phyloP scores from a whole-genome alignment of 1,140 invertebrate species.

The Pseudoatta argentina region DNA sequence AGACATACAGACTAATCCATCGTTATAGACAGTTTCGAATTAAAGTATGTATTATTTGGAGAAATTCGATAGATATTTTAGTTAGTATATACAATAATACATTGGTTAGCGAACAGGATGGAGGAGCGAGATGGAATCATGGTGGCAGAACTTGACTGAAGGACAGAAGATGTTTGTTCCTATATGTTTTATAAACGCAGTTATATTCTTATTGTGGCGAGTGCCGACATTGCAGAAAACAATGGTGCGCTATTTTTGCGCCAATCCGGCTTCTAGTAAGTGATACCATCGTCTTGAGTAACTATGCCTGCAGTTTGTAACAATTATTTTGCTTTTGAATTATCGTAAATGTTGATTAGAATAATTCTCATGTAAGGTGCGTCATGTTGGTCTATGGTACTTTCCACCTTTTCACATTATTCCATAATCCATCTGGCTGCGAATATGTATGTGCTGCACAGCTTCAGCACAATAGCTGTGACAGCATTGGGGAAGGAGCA shows the following conservation, averaged over 20 bases:
- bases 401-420: slow-evolving; percentile 97
- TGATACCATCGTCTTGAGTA: slow-evolving; percentile 42
- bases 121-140: slow-evolving; percentile 88
- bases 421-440: slow-evolving; percentile 94
- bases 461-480: slow-evolving; percentile 91
- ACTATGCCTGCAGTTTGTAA: background rate
- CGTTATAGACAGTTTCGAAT: slow-evolving; percentile 84
- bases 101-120: slow-evolving; percentile 86
- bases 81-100: slow-evolving; percentile 61
- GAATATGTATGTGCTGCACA: slow-evolving; percentile 99
- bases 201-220: slow-evolving; percentile 95
- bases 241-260: slow-evolving; percentile 95
- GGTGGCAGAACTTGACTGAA: slow-evolving; percentile 92
- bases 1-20: slow-evolving; percentile 88
- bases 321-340: background rate
- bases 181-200: slow-evolving; percentile 92
- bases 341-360: background rate
- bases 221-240: slow-evolving; percentile 90
- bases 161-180: slow-evolving; percentile 93
- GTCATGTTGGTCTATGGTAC: slow-evolving; percentile 94
- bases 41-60: slow-evolving; percentile 81
- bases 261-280: slow-evolving; percentile 92
- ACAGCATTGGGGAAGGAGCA: slow-evolving; percentile 95
- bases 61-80: slow-evolving; percentile 51
- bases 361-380: slow-evolving; percentile 87